Base-by-base conservation (phyloP, 2,113 vertebrate genomes). In the Heterotilapia buettikoferi region DNA sequence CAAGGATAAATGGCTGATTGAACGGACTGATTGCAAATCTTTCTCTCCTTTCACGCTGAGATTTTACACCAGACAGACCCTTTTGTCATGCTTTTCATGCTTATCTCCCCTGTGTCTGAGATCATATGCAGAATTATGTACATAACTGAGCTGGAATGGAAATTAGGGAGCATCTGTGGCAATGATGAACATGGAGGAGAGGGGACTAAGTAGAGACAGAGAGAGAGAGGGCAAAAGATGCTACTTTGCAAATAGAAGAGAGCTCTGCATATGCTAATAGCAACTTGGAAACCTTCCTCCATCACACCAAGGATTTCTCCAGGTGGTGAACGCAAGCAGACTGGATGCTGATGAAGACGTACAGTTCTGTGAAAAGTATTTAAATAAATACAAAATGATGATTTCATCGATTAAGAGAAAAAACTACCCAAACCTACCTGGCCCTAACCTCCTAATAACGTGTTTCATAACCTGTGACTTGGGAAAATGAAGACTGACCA, bases 71-170 rank as follows among this genome's bases (percentile, higher is more conserved):
- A 54, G n/a, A 83, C 4, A 12, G 57, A 19, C 40, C 36, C 5
- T 79, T 73, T 82, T 56, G 7, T 56, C 16, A 16, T 18, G 40
- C 8, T 18, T 50, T 38, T 24, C 47, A 31, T 56, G 24, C 79
- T 80, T 38, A 66, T 54, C 29, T 54, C 54, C 83, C 24, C 56
- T 16, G 68, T 84, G 84, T 91, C 89, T 82, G 59, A 85, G 91
- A 96, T 95, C 78, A 94, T 92, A 96, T 94, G 96, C 94, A 96
- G 93, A 96, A 94, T 95, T 95, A 96, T 96, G 94, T 95, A 96
- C 92, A 96, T 95, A 96, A 93, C 87, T 86, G 88, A 96, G 89
- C 87, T 66, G 87, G 83, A 92, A 95, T 94, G 92, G 88, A 95
- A 95, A 96, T 95, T 33, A 94, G 95, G 84, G 36, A 47, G 84